A percentile compares a stretch with the other conserved stretches of the same genome.
These are phyloP conservation scores for Zygothrica quintamaculata DNA, from an alignment of 2,888 invertebrate species.

Conservation along the genomic window DNA sequence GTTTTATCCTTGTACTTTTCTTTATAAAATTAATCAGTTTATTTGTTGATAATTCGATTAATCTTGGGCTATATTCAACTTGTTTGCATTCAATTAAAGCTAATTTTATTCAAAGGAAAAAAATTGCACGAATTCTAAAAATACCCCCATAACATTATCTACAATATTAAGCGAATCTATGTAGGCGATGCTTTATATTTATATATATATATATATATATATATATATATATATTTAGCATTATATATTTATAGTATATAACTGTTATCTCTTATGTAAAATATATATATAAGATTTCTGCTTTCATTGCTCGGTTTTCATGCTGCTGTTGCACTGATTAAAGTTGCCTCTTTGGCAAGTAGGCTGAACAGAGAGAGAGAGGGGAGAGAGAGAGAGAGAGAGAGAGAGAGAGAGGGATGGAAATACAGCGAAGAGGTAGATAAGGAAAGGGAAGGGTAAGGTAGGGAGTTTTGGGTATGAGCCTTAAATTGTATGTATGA, in stretches of 20 bases:
- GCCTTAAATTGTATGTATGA: background rate
- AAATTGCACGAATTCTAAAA: conserved; percentile 28
- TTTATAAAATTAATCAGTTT: background rate
- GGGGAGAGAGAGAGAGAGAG: background rate
- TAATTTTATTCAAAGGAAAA: background rate
- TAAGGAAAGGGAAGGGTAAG: background rate
- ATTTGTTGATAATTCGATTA: too few species aligned
- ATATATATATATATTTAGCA: conserved; percentile 1
- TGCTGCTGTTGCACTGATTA: conserved; percentile 28
- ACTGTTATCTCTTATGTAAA: conserved; percentile 28
- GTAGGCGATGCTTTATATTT: background rate
- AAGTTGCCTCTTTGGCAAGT: conserved; percentile 18
- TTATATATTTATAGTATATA: conserved; percentile 2
- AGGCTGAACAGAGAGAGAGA: background rate
- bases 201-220: conserved; percentile 4
- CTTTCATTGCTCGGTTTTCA: conserved; percentile 1
- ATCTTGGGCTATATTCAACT: too few species aligned
- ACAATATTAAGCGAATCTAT: background rate
- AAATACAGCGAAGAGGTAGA: background rate
- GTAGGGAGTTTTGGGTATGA: background rate
- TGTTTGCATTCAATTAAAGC: too few species aligned
- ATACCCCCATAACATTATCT: conserved; percentile 13
- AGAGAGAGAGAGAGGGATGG: background rate
- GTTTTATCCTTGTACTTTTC: too few species aligned
- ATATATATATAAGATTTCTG: too few species aligned